Evolutionary conservation across 1,140 invertebrate genomes (phyloP).

Genomic region (Ditylenchus dipsaci): DNA sequence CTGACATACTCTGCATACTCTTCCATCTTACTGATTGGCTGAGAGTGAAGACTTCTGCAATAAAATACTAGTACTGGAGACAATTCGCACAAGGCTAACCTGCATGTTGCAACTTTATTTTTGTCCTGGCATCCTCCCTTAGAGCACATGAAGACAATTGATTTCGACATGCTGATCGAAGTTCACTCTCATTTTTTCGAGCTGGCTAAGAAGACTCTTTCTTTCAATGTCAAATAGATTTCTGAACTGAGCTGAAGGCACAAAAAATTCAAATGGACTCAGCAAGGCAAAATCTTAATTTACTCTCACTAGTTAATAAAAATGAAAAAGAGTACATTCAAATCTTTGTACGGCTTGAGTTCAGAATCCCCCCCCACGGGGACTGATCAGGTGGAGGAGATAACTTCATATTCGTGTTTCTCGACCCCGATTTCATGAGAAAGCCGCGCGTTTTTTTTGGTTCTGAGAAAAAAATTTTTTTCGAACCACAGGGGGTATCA

Average conservation of each 20-base stretch:
- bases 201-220: slow-evolving; percentile 80
- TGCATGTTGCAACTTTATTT: slow-evolving; percentile 72
- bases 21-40: slow-evolving; percentile 50
- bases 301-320: no score
- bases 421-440: no score
- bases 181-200: slow-evolving; percentile 86
- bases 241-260: slow-evolving; percentile 69
- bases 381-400: no score
- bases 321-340: no score
- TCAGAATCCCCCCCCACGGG: no score
- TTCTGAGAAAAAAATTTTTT: no score
- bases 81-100: slow-evolving; percentile 57
- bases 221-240: slow-evolving; percentile 93
- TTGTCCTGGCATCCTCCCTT: slow-evolving; percentile 46
- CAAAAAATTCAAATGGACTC: no score
- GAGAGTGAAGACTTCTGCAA: slow-evolving; percentile 53
- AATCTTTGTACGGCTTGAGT: no score
- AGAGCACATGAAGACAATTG: slow-evolving; percentile 62
- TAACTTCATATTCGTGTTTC: no score
- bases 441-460: no score
- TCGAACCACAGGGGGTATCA: no score
- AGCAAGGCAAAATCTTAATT: no score
- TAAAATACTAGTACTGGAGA: neutral
- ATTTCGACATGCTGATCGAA: slow-evolving; percentile 77
- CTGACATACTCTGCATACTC: slow-evolving; percentile 52